These are phyloP conservation scores for Trinectes maculatus DNA, from an alignment of 2,113 vertebrate genomes.

Conservation along the genomic window DNA sequence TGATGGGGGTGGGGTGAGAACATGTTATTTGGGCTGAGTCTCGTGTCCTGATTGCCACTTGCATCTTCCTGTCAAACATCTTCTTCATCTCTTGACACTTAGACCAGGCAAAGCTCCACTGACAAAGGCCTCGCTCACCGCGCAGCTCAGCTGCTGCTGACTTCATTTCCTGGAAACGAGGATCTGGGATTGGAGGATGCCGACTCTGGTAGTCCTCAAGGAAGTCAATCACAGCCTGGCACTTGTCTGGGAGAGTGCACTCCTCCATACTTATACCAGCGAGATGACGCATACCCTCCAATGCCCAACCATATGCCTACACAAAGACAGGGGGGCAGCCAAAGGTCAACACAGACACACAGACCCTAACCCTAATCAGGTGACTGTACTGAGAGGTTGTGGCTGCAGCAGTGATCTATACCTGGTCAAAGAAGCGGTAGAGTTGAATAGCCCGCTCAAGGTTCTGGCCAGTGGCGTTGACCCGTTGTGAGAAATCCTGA, in stretches of 20 bases:
- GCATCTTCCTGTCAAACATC: slow-evolving; percentile 67
- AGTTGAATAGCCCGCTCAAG: slow-evolving; percentile 30
- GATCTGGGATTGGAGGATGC: slow-evolving; percentile 54
- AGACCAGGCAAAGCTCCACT: slow-evolving; percentile 69
- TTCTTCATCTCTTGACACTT: slow-evolving; percentile 66
- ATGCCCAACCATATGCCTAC: slow-evolving; percentile 69
- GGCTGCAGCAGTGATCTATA: too few species aligned
- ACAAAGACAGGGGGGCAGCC: background rate
- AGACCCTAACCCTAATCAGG: too few species aligned
- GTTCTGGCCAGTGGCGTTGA: slow-evolving; percentile 25
- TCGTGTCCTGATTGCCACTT: slow-evolving; percentile 33
- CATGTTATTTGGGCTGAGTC: slow-evolving; percentile 41
- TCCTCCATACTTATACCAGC: slow-evolving; percentile 63
- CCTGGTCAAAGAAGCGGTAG: slow-evolving; percentile 68
- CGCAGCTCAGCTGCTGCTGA: slow-evolving; percentile 45
- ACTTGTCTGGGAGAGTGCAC: slow-evolving; percentile 56
- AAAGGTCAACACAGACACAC: background rate
- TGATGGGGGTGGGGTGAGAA: slow-evolving; percentile 41
- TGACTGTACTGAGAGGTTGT: too few species aligned
- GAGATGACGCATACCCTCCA: slow-evolving; percentile 65
- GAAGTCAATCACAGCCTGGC: slow-evolving; percentile 59
- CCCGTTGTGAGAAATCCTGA: slow-evolving; percentile 63
- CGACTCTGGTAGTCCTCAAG: slow-evolving; percentile 56
- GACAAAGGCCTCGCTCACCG: slow-evolving; percentile 57
- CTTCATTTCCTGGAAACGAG: slow-evolving; percentile 63